These are phyloP conservation scores for Drosophila teissieri DNA, from an alignment of 1,140 invertebrate genomes.

Conservation along the genomic window DNA sequence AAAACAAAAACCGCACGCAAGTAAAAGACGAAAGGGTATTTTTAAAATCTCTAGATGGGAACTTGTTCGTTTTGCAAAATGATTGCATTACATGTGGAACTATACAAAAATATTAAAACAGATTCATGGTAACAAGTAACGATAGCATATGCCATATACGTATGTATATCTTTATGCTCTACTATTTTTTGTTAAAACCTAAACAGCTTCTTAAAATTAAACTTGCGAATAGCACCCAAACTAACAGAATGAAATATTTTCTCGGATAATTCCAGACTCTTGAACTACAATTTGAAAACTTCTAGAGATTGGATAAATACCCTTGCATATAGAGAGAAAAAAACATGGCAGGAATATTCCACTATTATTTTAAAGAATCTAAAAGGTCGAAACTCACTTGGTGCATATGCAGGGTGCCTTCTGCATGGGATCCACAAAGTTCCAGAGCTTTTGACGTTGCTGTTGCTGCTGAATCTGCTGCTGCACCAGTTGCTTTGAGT, in stretches of 20 bases:
- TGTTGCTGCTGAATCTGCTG: constrained; percentile 72
- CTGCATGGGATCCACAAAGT: constrained; percentile 93
- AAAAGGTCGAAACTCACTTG: constrained; percentile 86
- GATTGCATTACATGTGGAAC: not conserved
- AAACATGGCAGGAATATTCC: not conserved
- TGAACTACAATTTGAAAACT: constrained; percentile 6
- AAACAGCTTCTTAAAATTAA: too few species aligned
- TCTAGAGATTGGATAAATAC: constrained; percentile 1
- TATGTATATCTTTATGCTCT: too few species aligned
- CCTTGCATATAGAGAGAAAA: constrained; percentile 1
- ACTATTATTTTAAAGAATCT: not conserved
- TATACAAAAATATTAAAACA: not conserved
- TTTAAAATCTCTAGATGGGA: constrained; percentile 4
- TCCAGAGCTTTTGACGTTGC: constrained; percentile 87
- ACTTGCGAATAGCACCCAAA: not conserved
- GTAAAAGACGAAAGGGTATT: not conserved
- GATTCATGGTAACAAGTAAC: not conserved
- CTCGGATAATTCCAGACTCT: not conserved
- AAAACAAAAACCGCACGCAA: not conserved
- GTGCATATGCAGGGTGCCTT: constrained; percentile 93
- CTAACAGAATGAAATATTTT: too few species aligned
- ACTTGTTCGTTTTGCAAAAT: not conserved
- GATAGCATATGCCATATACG: too few species aligned
- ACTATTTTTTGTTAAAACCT: too few species aligned
- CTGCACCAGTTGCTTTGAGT: constrained; percentile 68